phyloP scores from a whole-genome alignment of 2,888 invertebrate genomes.

The Lampropteryx suffumata region DNA sequence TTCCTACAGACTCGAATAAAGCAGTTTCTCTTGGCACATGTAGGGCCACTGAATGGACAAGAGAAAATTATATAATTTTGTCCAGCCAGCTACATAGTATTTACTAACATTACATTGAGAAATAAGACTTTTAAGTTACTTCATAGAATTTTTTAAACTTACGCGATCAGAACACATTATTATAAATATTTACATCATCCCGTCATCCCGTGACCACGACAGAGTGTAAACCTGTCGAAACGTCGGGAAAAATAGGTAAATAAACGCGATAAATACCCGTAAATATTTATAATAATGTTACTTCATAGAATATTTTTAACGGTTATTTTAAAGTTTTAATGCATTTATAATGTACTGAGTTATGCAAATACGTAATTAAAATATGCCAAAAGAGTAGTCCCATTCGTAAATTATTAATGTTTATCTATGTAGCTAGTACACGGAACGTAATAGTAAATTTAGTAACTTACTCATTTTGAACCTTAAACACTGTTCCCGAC shows the following conservation, averaged over 20 bases:
- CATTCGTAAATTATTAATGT: not conserved
- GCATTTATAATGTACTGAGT: not conserved
- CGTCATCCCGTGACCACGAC: too few relatives aligned
- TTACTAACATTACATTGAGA: not conserved
- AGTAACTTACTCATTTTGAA: conserved; percentile 14
- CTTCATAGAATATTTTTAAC: too few relatives aligned
- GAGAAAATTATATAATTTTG: not conserved
- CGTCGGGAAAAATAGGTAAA: too few relatives aligned
- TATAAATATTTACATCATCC: too few relatives aligned
- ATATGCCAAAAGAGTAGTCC: not conserved
- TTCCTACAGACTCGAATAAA: conserved; percentile 13
- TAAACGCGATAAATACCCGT: too few relatives aligned
- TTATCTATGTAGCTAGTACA: conserved; percentile 18
- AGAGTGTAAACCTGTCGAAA: too few relatives aligned
- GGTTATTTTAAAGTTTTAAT: not conserved
- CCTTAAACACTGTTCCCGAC: conserved; percentile 27
- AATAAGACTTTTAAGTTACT: too few relatives aligned
- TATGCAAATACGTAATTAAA: conserved; percentile 6
- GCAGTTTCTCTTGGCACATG: not conserved
- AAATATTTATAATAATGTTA: too few relatives aligned
- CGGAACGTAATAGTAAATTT: not conserved
- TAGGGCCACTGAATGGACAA: not conserved
- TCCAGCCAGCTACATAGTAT: conserved; percentile 14
- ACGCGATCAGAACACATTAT: too few relatives aligned
- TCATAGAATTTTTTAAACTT: too few relatives aligned